Percentiles rank a stretch among this genome's conserved stretches.
Evolutionary conservation across 2,797 vertebrate genomes (phyloP).

Genomic region (Peromyscus aztecus): DNA sequence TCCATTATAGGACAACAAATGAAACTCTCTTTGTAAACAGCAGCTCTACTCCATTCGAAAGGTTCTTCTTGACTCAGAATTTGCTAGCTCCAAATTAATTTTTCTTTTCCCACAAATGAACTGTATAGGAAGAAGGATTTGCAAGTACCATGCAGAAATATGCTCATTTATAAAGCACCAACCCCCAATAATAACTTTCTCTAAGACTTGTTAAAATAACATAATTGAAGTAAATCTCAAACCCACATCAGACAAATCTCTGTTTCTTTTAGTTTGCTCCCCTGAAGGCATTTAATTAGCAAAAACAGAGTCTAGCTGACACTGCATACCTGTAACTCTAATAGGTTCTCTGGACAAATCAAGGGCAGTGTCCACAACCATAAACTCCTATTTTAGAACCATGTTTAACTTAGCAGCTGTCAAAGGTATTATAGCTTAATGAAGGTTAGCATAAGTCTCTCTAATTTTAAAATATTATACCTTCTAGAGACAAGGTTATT

Average conservation of each 20-base stretch:
- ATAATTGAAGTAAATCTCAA: slow-evolving; percentile 68
- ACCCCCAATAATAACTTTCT: not conserved
- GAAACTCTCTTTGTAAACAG: not conserved
- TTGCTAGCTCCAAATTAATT: not conserved
- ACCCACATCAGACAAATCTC: slow-evolving; percentile 55
- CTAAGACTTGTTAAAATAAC: slow-evolving; percentile 56
- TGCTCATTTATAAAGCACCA: not conserved
- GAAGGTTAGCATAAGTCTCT: slow-evolving; percentile 73
- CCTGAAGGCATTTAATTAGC: slow-evolving; percentile 62
- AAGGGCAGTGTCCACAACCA: slow-evolving; percentile 76
- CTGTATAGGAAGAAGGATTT: not conserved
- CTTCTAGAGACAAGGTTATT: not conserved
- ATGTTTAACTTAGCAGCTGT: slow-evolving; percentile 79
- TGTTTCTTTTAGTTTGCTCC: slow-evolving; percentile 57
- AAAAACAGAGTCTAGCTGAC: slow-evolving; percentile 75
- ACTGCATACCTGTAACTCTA: slow-evolving; percentile 59
- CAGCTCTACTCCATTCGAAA: not conserved
- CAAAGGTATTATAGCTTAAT: slow-evolving; percentile 79
- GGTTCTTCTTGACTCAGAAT: not conserved
- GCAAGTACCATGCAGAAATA: not conserved
- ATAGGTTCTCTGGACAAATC: slow-evolving; percentile 77
- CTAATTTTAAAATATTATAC: slow-evolving; percentile 67
- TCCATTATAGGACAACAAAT: not conserved
- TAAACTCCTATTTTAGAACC: slow-evolving; percentile 64
- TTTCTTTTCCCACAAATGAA: not conserved